phyloP scores from a whole-genome alignment of 2,888 invertebrate species.

The Philopedon plagiatum region DNA sequence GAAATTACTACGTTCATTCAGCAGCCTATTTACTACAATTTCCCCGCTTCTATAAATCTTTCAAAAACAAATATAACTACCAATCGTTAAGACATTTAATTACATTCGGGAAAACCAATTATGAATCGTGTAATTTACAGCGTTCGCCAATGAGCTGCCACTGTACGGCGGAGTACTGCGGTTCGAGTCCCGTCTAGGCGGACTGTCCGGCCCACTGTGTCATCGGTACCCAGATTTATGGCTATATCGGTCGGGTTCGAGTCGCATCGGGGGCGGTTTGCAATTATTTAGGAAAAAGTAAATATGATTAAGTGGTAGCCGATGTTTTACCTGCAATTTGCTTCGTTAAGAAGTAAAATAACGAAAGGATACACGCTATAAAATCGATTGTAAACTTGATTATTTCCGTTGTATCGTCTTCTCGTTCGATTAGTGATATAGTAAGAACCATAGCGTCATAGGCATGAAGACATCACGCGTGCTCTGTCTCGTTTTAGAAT shows the following conservation, averaged over 20 bases:
- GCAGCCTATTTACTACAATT: slow-evolving; percentile 21
- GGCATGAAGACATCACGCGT: no score
- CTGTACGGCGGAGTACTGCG: slow-evolving; percentile 31
- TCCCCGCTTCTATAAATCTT: slow-evolving; percentile 23
- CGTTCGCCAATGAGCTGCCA: slow-evolving; percentile 48
- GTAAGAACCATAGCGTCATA: no score
- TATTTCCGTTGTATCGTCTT: no score
- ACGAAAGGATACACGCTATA: not conserved
- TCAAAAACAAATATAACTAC: slow-evolving; percentile 26
- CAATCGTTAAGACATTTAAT: slow-evolving; percentile 41
- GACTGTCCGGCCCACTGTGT: slow-evolving; percentile 38
- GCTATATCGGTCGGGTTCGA: slow-evolving; percentile 29
- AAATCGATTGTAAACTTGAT: not conserved
- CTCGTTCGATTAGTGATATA: no score
- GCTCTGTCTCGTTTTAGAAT: no score
- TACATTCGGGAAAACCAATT: slow-evolving; percentile 44
- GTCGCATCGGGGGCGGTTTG: slow-evolving; percentile 55
- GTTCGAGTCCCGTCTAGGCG: slow-evolving; percentile 34
- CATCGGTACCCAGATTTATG: slow-evolving; percentile 37
- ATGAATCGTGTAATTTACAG: slow-evolving; percentile 43
- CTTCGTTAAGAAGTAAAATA: slow-evolving; percentile 11
- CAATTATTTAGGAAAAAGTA: slow-evolving; percentile 61
- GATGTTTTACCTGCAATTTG: slow-evolving; percentile 49
- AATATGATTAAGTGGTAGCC: slow-evolving; percentile 61
- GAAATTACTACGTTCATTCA: slow-evolving; percentile 31